Percentiles rank a stretch among this genome's conserved stretches.
Conservation (phyloP, 2,888 invertebrate genomes). For the Dendrolimus houi region DNA sequence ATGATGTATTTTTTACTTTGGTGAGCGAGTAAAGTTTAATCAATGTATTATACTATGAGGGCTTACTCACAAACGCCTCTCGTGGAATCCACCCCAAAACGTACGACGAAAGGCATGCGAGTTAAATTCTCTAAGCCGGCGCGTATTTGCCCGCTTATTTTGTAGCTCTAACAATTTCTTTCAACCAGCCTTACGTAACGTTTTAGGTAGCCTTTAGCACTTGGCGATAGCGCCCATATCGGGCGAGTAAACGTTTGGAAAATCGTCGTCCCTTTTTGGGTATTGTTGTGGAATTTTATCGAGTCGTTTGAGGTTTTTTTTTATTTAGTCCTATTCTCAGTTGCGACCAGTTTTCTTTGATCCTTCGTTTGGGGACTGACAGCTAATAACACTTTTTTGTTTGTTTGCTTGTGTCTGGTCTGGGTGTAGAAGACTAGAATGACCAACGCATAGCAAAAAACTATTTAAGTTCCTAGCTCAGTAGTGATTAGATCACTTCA, state of each 20-base stretch:
- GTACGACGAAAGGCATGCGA: too few relatives aligned
- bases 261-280: conserved; percentile 29
- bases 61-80: too few relatives aligned
- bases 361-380: not conserved
- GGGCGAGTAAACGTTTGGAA: conserved; percentile 18
- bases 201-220: conserved; percentile 18
- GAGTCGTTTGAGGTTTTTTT: conserved; percentile 46
- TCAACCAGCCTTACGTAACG: conserved; percentile 15
- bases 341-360: not conserved
- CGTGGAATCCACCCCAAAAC: too few relatives aligned
- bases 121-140: too few relatives aligned
- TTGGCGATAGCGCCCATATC: conserved; percentile 26
- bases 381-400: not conserved
- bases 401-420: too few relatives aligned
- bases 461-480: too few relatives aligned
- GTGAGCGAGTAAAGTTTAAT: too few relatives aligned
- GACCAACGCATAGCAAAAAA: too few relatives aligned
- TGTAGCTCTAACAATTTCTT: not conserved
- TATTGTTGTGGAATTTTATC: conserved; percentile 51
- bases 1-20: too few relatives aligned
- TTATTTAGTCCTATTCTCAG: conserved; percentile 22
- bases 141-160: conserved; percentile 4
- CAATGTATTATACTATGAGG: too few relatives aligned
- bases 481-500: too few relatives aligned
- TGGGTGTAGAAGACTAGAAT: too few relatives aligned